These are phyloP conservation scores for Setophaga kirtlandii DNA, from an alignment of 2,113 vertebrate species.

Conservation along the genomic window DNA sequence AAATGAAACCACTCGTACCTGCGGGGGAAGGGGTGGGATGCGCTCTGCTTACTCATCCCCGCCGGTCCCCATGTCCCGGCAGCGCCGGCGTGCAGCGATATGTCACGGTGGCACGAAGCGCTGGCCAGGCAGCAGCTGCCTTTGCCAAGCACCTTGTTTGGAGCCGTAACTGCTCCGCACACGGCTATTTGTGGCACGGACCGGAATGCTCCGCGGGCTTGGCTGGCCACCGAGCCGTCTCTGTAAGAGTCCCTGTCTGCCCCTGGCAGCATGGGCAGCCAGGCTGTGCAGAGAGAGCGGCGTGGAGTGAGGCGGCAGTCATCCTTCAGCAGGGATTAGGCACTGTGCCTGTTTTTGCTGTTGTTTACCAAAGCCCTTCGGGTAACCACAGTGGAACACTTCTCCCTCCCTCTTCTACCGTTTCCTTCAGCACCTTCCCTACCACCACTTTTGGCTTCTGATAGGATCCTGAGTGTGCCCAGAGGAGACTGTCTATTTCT, in stretches of 20 bases:
- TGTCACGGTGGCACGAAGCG: not conserved
- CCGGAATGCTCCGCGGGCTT: slow-evolving; percentile 28
- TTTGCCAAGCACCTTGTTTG: slow-evolving; percentile 76
- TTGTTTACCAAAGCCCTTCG: not conserved
- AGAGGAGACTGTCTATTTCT: not conserved
- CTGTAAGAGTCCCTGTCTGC: slow-evolving; percentile 58
- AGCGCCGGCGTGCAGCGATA: not conserved
- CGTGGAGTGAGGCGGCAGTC: not conserved
- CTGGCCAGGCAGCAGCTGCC: slow-evolving; percentile 75
- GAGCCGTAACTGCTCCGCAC: slow-evolving; percentile 61
- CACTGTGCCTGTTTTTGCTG: not conserved
- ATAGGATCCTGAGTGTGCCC: not conserved
- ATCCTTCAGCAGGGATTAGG: not conserved
- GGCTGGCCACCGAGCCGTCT: slow-evolving; percentile 15
- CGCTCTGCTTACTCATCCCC: not conserved
- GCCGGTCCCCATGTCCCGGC: fast-evolving
- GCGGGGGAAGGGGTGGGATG: not conserved
- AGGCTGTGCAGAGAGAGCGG: not conserved
- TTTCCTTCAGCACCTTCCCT: not conserved
- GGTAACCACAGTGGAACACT: fast-evolving
- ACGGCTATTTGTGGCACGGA: slow-evolving; percentile 81
- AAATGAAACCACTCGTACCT: not conserved
- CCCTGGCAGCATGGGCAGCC: not conserved
- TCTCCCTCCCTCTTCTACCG: not conserved
- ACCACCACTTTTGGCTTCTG: not conserved